Evolutionary conservation across 2,797 vertebrate species (phyloP).

Genomic region (Dendrocincla tyrannina): DNA sequence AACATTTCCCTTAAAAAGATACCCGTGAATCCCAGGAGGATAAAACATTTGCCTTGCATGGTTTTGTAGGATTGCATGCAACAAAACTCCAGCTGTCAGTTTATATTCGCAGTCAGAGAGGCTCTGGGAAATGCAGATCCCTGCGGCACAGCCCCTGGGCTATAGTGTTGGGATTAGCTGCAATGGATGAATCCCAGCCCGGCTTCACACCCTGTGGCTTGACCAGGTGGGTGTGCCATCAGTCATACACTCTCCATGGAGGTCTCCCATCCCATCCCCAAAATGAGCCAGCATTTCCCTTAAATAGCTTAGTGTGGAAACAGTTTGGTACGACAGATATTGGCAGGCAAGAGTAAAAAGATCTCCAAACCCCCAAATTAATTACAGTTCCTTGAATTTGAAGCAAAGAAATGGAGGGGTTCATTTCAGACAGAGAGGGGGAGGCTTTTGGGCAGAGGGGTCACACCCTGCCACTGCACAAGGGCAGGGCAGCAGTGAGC

Average conservation of each 20-base stretch:
- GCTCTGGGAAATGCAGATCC: neutral
- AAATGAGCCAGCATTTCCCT: neutral
- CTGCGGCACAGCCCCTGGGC: neutral
- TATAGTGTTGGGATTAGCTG: neutral
- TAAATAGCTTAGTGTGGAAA: neutral
- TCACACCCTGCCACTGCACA: neutral
- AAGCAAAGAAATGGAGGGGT: neutral
- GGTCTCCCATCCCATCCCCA: neutral
- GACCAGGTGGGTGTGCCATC: accelerated
- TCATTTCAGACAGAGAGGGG: neutral
- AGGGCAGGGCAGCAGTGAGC: neutral
- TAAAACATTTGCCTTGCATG: neutral
- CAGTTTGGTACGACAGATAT: neutral
- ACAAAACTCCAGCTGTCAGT: neutral
- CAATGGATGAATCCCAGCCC: neutral
- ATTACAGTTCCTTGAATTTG: neutral
- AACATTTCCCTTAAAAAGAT: neutral
- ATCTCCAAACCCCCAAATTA: neutral
- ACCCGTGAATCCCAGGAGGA: neutral
- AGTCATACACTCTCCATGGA: neutral
- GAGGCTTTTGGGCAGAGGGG: neutral
- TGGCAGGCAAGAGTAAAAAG: neutral
- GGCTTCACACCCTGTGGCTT: neutral
- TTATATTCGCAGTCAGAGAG: neutral
- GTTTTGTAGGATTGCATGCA: neutral